Base-by-base conservation (phyloP, 2,797 vertebrate genomes). In the Prunella strophiata region DNA sequence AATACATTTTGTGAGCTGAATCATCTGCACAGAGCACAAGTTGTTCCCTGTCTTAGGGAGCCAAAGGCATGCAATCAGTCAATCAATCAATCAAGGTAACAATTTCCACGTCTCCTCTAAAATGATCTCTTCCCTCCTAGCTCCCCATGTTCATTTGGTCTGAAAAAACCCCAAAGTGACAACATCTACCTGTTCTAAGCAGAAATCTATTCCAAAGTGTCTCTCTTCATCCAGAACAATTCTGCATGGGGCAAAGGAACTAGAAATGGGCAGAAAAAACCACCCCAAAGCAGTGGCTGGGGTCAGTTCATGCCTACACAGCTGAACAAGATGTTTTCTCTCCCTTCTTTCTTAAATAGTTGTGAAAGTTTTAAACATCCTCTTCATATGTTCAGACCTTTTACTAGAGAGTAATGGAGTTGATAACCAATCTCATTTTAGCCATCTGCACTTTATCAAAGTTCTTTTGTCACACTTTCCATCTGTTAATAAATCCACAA, bases 1-100 rank as follows among this genome's bases (percentile, higher is more conserved):
- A 92, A 68, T 74, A 15, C 42, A 58, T 72, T 55, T 68, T 70
- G 65, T 81, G 91, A 92, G 65, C 26, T 72, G 54, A 82, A 81
- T 63, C 72, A 88, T 85, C 84, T 93, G 72, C 27, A 71, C 50
- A 65, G 38, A 65, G 48, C 34, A 38, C 43, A 61, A 48, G 23
- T 38, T 72, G 50, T 89, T 89, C 62, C 22, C 76, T 84, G 15
- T 85, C 38, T 78, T 45, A 57, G 13, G 23, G 19, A 81, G 43
- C 47, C 59, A 83, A 67, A 93, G 58, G 19, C 10, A 0, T 32
- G 11, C 47, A 48, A 23, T 47, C 52, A 88, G 66, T 73, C 75
- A 75, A 38, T 81, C 25, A 77, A 68, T 91, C 38, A 76, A 63
- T 90, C 65, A 86, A 81, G 48, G 58, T 29, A 85, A 78, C 54